Conservation (phyloP, 1,140 invertebrate genomes). For the Hylaeus volcanicus region DNA sequence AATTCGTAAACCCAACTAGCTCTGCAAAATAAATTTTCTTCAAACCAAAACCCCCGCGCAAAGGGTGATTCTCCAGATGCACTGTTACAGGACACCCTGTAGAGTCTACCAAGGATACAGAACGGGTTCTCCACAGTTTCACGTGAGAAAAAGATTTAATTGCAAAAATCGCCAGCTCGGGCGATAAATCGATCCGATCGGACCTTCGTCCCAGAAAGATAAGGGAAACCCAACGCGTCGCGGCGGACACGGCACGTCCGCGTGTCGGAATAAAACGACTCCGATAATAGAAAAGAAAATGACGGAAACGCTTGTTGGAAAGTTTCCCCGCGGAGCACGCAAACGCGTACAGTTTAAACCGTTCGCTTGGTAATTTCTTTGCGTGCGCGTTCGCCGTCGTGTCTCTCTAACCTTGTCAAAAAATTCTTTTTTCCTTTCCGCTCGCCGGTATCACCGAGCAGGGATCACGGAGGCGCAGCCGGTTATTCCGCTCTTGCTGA, state of each 20-base stretch:
- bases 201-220: neutral
- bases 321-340: slow-evolving; percentile 23
- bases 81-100: too few species aligned
- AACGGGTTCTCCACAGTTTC: too few species aligned
- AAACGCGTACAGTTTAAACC: neutral
- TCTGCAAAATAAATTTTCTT: too few species aligned
- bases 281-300: slow-evolving; percentile 2
- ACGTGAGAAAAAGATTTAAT: neutral
- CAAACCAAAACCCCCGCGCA: too few species aligned
- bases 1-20: too few species aligned
- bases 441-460: slow-evolving; percentile 39
- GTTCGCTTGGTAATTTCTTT: slow-evolving; percentile 15
- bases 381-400: slow-evolving; percentile 20
- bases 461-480: slow-evolving; percentile 73
- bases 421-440: slow-evolving; percentile 46
- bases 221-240: neutral
- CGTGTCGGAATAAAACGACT: neutral
- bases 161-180: neutral
- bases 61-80: too few species aligned
- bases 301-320: slow-evolving; percentile 8
- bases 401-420: slow-evolving; percentile 53
- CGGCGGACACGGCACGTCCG: neutral
- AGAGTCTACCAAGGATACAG: too few species aligned
- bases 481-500: slow-evolving; percentile 76
- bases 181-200: too few species aligned